Conservation (phyloP, 64 coral and sea anemone genomes). For the Orbicella faveolata region DNA sequence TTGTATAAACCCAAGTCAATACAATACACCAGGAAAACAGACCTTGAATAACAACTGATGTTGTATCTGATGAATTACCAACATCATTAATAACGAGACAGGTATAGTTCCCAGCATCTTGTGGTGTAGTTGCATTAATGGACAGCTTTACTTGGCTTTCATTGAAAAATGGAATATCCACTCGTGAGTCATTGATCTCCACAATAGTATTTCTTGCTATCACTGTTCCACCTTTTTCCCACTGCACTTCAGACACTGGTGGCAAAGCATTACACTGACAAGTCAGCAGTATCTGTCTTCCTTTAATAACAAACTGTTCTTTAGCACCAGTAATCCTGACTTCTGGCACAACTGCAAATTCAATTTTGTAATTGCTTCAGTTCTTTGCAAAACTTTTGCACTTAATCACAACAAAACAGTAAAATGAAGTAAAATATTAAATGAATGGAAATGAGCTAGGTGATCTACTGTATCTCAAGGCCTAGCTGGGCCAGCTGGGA, state of each 20-base stretch:
- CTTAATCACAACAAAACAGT: too few relatives aligned
- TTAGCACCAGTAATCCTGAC: neutral
- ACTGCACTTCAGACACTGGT: neutral
- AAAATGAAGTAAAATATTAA: too few relatives aligned
- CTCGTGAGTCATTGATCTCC: neutral
- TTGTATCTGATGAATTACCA: constrained; percentile 8
- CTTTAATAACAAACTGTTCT: neutral
- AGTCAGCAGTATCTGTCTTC: neutral
- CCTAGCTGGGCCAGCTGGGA: too few relatives aligned
- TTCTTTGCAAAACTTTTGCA: neutral
- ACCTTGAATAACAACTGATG: neutral
- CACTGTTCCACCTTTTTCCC: neutral
- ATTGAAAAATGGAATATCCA: neutral
- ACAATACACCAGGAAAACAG: neutral
- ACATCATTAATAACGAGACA: neutral
- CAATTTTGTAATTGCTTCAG: neutral
- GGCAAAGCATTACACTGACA: constrained; percentile 23
- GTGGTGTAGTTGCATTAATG: neutral
- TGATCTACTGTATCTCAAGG: too few relatives aligned
- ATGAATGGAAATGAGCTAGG: too few relatives aligned
- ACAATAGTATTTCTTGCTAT: constrained; percentile 2
- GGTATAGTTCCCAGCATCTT: constrained; percentile 5
- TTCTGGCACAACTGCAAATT: constrained; percentile 2
- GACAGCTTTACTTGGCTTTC: constrained; percentile 1
- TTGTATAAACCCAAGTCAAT: neutral